These are phyloP conservation scores for Turnix velox DNA, from an alignment of 2,113 vertebrate species.

Conservation along the genomic window DNA sequence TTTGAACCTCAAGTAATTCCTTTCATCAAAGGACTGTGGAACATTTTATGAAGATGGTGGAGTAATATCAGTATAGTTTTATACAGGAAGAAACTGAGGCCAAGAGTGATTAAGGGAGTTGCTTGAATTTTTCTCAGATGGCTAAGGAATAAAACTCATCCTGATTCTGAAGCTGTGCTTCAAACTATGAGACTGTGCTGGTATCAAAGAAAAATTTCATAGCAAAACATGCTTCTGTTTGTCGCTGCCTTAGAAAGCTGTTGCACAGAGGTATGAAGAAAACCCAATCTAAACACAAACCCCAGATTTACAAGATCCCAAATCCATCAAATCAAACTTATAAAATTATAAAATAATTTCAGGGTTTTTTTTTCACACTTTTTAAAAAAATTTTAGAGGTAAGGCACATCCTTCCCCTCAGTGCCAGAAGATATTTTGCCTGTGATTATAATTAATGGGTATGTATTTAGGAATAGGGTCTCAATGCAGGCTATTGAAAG, in stretches of 20 bases:
- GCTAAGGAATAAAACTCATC: neutral
- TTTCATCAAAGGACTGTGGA: conserved; percentile 18
- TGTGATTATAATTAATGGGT: neutral
- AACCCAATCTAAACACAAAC: neutral
- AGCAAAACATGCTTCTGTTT: neutral
- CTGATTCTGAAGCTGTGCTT: neutral
- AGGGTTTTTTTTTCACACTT: neutral
- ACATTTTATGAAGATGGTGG: neutral
- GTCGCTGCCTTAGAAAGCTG: neutral
- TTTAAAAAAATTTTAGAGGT: neutral
- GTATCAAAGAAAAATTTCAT: neutral
- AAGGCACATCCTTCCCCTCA: neutral
- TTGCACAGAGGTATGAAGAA: neutral
- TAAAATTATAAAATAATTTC: neutral
- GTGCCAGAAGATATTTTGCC: neutral
- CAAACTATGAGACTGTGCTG: neutral
- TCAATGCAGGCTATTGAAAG: neutral
- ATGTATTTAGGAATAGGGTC: neutral
- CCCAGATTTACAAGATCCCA: neutral
- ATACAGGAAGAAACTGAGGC: neutral
- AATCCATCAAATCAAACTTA: neutral
- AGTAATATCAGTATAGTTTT: neutral
- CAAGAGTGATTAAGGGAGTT: neutral
- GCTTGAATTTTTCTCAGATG: neutral
- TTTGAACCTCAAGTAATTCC: conserved; percentile 43